Percentiles rank a stretch among this genome's conserved stretches.
These are phyloP conservation scores for Rhinopomastus cyanomelas DNA, from an alignment of 2,113 vertebrate genomes.

Conservation along the genomic window DNA sequence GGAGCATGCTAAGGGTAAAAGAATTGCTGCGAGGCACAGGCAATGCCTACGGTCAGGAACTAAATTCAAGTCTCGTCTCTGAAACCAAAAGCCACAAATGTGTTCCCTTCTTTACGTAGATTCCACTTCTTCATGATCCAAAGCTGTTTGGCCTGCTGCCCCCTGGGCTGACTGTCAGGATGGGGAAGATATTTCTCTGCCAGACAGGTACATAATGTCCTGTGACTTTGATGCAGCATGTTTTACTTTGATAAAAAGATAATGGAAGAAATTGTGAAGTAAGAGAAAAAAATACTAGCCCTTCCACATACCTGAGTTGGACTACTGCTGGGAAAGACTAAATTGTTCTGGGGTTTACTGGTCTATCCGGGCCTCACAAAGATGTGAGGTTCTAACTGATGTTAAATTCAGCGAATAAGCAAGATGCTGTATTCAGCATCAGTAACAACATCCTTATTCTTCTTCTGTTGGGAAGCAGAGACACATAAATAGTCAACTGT, in stretches of 20 bases:
- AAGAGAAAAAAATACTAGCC: not conserved
- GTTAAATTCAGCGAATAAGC: not conserved
- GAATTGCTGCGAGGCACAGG: not conserved
- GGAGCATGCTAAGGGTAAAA: not conserved
- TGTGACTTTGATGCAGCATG: fast-evolving
- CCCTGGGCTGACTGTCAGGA: not conserved
- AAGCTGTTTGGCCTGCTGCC: not conserved
- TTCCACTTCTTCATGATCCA: not conserved
- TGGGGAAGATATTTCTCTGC: not conserved
- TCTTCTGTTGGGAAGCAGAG: not conserved
- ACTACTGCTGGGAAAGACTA: not conserved
- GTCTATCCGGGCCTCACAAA: not conserved
- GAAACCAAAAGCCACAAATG: not conserved
- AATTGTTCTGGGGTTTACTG: not conserved
- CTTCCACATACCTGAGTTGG: not conserved
- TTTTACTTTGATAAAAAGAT: not conserved
- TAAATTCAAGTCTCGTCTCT: not conserved
- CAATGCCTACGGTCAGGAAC: not conserved
- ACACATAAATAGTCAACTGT: not conserved
- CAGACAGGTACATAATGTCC: fast-evolving
- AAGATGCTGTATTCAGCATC: not conserved
- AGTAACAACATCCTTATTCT: not conserved
- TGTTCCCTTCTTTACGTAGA: not conserved
- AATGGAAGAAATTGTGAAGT: not conserved
- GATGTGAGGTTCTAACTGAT: not conserved